Conservation (phyloP, 2,888 invertebrate genomes). For the Drosophila flavopinicola region DNA sequence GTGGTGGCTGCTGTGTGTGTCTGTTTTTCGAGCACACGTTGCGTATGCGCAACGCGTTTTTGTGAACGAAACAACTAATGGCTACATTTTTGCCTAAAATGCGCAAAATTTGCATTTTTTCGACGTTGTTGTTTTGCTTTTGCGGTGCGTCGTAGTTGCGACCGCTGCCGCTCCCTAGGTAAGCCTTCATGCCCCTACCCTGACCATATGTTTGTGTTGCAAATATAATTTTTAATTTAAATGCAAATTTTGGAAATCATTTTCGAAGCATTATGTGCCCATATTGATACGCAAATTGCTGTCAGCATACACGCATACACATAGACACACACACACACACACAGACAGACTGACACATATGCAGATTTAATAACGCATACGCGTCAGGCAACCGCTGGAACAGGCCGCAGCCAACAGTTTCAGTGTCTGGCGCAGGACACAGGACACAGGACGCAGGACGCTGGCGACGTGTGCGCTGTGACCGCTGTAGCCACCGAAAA, state of each 20-base stretch:
- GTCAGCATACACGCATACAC: conserved; percentile 69
- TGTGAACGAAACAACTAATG: conserved; percentile 70
- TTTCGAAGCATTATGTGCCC: conserved; percentile 80
- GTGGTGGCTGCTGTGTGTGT: conserved; percentile 26
- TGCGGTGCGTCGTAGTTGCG: conserved; percentile 10
- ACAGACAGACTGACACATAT: conserved; percentile 42
- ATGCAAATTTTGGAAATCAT: conserved; percentile 80
- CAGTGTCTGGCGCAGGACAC: conserved; percentile 31
- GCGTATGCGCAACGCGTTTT: conserved; percentile 74
- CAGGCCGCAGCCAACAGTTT: conserved; percentile 71
- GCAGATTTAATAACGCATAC: conserved; percentile 76
- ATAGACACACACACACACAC: conserved; percentile 5
- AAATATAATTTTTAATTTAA: conserved; percentile 80
- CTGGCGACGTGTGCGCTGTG: conserved; percentile 36
- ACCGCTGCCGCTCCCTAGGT: conserved; percentile 14
- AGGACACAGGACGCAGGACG: too few relatives aligned
- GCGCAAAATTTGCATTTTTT: conserved; percentile 77
- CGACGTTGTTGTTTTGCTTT: conserved; percentile 48
- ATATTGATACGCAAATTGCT: conserved; percentile 80
- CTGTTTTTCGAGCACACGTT: conserved; percentile 53
- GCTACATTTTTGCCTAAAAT: conserved; percentile 73
- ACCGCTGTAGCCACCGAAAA: conserved; percentile 67
- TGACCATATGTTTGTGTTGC: conserved; percentile 72
- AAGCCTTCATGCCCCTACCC: not conserved
- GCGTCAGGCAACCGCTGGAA: conserved; percentile 77